These are phyloP conservation scores for Sceloporus tristichus DNA, from an alignment of 2,113 vertebrate species.

Conservation along the genomic window DNA sequence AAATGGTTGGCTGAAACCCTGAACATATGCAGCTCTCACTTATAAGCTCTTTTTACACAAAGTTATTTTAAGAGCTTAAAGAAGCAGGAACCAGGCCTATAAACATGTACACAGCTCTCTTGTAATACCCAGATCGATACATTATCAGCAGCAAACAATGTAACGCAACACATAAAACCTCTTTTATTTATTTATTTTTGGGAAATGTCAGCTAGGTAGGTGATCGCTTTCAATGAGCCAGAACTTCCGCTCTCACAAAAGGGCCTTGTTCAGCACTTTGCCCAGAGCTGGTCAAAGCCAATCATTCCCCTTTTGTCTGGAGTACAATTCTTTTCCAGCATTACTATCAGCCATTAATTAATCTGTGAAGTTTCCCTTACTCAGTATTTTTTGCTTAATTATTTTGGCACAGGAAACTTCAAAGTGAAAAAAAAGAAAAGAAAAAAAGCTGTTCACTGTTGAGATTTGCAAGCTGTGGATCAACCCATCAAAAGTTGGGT, in stretches of 20 bases:
- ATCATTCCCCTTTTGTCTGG: slow-evolving; percentile 58
- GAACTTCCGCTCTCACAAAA: slow-evolving; percentile 56
- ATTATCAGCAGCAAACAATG: slow-evolving; percentile 10
- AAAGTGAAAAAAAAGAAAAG: neutral
- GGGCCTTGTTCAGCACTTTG: slow-evolving; percentile 45
- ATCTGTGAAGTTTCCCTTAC: slow-evolving; percentile 65
- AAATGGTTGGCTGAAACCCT: neutral
- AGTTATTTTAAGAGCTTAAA: neutral
- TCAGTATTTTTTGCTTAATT: slow-evolving; percentile 66
- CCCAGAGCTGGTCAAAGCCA: slow-evolving; percentile 60
- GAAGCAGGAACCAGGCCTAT: neutral
- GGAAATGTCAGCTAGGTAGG: slow-evolving; percentile 15
- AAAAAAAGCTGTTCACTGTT: neutral
- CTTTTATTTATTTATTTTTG: slow-evolving; percentile 8
- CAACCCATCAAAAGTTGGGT: neutral
- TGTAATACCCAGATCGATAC: slow-evolving; percentile 8
- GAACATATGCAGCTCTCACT: neutral
- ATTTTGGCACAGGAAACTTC: slow-evolving; percentile 59
- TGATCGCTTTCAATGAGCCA: slow-evolving; percentile 54
- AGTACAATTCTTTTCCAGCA: slow-evolving; percentile 59
- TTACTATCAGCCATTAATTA: slow-evolving; percentile 68
- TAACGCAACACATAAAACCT: slow-evolving; percentile 5
- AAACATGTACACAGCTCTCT: neutral
- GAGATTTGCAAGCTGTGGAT: neutral
- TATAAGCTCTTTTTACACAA: neutral